Base-by-base conservation (phyloP, 2,113 vertebrate species). In the Phyllostomus discolor region DNA sequence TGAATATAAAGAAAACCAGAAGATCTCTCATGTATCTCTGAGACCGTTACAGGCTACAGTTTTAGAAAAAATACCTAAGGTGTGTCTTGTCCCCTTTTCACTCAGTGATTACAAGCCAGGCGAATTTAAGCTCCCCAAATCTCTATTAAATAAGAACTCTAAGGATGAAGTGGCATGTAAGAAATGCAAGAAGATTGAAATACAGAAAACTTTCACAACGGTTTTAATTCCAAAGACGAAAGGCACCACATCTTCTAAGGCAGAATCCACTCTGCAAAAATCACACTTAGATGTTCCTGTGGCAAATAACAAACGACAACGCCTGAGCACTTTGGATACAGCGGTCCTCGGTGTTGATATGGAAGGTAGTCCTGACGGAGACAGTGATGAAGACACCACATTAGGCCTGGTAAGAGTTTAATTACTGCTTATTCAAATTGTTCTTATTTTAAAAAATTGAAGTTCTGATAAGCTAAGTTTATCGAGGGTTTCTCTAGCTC, bases 1-100 rank as follows among this genome's bases (percentile, higher is more conserved):
- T 93, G 97, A 96, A 80, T 96, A 59, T 97, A 93, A 97, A 90
- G 94, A 93, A 96, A 94, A 95, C 59, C 88, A 94, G 70, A 85
- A 92, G 69, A 17, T 75, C 48, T 4, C 33, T 59, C 38, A 16
- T 17, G 2, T 31, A 9, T 94, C 92, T 88, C 26, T 92, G 88
- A 97, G 52, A 75, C 96, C 94, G 12, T 14, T 87, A 43, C 82
- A 97, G 28, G 80, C 82, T 41, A 48, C 83, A 76, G 20, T 95
- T 96, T 95, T 93, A 93, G 94, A 78, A 72, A 95, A 96, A 93
- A 70, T 43, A 80, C 41, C 80, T 84, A 94, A 72, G 89, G 85
- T 96, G 76, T 97, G n/a, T 86, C 97, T 98, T 38, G 38, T 86
- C 3, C 97, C 96, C 19, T 96, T 97, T 92, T 95, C 95, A 16